Percentiles rank a stretch among this genome's conserved stretches.
phyloP scores from a whole-genome alignment of 2,797 vertebrate genomes.

The Sebastiscus albofasciatus region DNA sequence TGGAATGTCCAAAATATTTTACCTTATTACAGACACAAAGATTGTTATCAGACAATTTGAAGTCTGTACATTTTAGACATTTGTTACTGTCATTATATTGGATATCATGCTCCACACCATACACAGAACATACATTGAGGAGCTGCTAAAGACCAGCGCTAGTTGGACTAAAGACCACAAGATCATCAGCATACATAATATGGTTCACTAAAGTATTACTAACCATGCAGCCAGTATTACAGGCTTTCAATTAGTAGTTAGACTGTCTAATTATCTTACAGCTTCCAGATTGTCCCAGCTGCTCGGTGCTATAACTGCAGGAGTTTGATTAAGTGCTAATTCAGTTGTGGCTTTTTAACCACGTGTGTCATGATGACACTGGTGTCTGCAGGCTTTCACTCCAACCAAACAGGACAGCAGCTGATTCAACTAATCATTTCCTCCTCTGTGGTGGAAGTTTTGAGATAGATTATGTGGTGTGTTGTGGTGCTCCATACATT shows the following conservation, averaged over 20 bases:
- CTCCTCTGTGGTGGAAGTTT: not conserved
- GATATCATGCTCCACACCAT: not conserved
- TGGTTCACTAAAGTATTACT: too few relatives aligned
- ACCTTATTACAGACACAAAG: not conserved
- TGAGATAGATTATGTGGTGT: not conserved
- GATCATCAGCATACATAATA: too few relatives aligned
- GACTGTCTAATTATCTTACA: not conserved
- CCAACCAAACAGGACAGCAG: not conserved
- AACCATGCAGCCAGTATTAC: too few relatives aligned
- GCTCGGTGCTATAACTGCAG: not conserved
- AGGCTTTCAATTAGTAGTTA: too few relatives aligned
- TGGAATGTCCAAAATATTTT: not conserved
- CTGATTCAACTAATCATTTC: not conserved
- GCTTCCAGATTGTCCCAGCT: not conserved
- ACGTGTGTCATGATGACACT: not conserved
- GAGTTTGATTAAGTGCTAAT: not conserved
- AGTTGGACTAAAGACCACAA: too few relatives aligned
- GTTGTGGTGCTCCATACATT: not conserved
- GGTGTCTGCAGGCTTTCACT: not conserved
- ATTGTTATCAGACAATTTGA: not conserved
- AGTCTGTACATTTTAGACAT: not conserved
- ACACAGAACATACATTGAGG: not conserved
- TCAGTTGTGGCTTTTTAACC: not conserved
- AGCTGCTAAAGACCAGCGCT: not conserved
- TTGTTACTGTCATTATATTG: not conserved